Evolutionary conservation across 2,888 invertebrate genomes (phyloP), one percentile per base, ranked within the genome.

Genomic region (Acrobeloides nanus): DNA sequence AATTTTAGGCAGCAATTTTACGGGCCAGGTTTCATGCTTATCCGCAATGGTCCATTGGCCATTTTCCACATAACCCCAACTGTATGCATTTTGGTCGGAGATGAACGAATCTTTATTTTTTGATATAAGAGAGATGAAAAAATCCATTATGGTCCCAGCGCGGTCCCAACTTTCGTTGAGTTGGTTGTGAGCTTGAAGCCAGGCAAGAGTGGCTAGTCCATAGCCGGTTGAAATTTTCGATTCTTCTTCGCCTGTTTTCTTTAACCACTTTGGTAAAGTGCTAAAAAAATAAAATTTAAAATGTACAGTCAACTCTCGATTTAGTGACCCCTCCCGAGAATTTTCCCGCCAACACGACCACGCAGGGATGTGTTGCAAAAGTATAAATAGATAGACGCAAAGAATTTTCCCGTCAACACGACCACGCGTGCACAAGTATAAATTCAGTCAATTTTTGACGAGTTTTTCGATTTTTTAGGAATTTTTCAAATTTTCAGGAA

Each of bases 171-270:
- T 23, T 10, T 20, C 12, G 24, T 41, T 25, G 10, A 56, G 6
- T 4, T 10, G 7, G n/a, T 37, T 38, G 26, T 59, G n/a, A 12
- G 26, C 15, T 17, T 40, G 25, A n/a, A 56, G 34, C 56, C 56
- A 56, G 7, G 39, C 40, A 25, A 56, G 34, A n/a, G 57, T 59
- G 12, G 58, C 53, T n/a, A 39, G 24, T 15, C 56, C 56, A 33
- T 55, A 56, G n/a, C 55, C 55, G n/a, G 57, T 55, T 12, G 55
- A 27, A 31, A 55, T 40, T 40, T 20, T 23, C 10, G 31, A 18
- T 21, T 46, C 41, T 10, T 21, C 24, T 6, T 6, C 4, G 2
- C 45, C 45, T 4, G 2, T 21, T 10, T 8, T n/a, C 10, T 25
- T 4, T 46, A 10, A 8, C 45, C 45, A 44, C 8, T n/a, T n/a